Evolutionary conservation across 2,797 vertebrate genomes (phyloP).

Genomic region (Chelon auratus): DNA sequence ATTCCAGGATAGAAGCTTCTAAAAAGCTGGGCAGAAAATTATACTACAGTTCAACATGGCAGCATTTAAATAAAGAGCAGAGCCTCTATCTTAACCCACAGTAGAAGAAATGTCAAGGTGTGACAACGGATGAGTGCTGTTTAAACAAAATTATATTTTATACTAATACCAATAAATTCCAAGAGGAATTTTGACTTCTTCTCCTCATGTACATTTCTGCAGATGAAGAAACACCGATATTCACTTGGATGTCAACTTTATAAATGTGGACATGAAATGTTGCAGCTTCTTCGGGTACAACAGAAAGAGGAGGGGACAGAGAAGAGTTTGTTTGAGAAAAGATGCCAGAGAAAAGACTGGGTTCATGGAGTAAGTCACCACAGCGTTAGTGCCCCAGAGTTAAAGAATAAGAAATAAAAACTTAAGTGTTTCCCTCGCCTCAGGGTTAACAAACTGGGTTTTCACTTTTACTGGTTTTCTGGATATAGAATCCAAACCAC

Average conservation of each 20-base stretch:
- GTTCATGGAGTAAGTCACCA: neutral
- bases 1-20: no score
- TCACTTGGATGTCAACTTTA: neutral
- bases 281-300: neutral
- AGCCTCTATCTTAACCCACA: neutral
- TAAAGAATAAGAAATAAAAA: neutral
- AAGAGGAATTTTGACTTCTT: neutral
- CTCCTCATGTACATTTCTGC: neutral
- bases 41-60: no score
- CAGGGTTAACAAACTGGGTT: neutral
- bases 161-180: no score
- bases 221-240: neutral
- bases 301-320: neutral
- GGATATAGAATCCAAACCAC: neutral
- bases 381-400: neutral
- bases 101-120: neutral
- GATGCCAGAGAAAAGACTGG: neutral
- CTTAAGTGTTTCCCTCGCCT: neutral
- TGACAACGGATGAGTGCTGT: neutral
- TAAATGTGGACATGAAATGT: constrained; percentile 4
- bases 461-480: neutral
- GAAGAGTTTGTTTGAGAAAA: neutral
- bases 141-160: neutral
- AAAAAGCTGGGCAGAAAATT: no score
- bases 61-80: no score